phyloP scores from a whole-genome alignment of 2,113 vertebrate genomes.

The Elachura formosa region DNA sequence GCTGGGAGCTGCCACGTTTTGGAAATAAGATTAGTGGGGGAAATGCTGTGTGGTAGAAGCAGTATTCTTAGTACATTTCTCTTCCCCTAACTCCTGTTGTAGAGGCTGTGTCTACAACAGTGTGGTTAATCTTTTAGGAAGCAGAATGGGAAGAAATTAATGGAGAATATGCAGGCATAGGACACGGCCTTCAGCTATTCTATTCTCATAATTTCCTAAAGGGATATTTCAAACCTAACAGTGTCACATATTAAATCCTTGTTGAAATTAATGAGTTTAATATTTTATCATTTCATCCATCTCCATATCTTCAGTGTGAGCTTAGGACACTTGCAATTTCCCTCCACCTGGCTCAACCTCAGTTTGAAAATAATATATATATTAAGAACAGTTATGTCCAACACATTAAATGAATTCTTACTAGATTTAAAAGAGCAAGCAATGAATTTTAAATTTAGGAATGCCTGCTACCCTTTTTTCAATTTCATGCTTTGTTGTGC shows the following conservation, averaged over 20 bases:
- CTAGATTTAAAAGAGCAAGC: background rate
- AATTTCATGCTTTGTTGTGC: background rate
- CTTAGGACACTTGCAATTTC: background rate
- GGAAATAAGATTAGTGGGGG: background rate
- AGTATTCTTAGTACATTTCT: background rate
- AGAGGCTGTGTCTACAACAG: background rate
- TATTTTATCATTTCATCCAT: background rate
- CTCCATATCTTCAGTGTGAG: background rate
- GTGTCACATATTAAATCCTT: background rate
- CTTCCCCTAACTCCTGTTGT: background rate
- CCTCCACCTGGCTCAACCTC: background rate
- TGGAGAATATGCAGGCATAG: background rate
- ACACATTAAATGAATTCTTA: background rate
- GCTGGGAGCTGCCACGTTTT: background rate
- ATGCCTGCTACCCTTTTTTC: background rate
- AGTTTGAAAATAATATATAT: background rate
- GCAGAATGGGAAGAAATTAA: background rate
- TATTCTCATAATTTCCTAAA: background rate
- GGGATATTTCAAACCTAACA: background rate
- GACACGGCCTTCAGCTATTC: background rate
- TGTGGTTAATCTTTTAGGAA: background rate
- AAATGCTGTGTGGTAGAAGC: background rate
- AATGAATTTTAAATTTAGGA: background rate
- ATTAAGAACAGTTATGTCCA: background rate
- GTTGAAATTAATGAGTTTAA: constrained; percentile 5